phyloP scores from a whole-genome alignment of 2,888 invertebrate species.

The Homarus gammarus region DNA sequence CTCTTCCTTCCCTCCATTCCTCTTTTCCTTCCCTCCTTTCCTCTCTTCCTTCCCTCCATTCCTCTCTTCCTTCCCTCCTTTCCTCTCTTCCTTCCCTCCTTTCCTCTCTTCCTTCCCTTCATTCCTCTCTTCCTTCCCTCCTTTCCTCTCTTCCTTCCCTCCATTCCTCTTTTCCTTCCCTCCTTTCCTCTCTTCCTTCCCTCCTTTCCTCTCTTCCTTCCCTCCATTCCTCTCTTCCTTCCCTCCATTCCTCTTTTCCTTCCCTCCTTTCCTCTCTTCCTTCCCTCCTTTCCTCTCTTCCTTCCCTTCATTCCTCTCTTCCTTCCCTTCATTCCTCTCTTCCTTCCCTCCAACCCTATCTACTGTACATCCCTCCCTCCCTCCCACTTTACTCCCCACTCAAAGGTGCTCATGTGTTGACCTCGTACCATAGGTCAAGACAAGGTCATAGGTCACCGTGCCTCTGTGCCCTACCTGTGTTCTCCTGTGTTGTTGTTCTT shows the following conservation, averaged over 20 bases:
- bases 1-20: no score
- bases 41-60: neutral
- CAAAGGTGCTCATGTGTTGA: no score
- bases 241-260: neutral
- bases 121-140: no score
- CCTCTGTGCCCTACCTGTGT: neutral
- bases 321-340: neutral
- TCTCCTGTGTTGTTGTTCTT: neutral
- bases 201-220: slow-evolving; percentile 35
- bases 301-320: neutral
- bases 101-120: neutral
- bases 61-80: neutral
- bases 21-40: neutral
- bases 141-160: no score
- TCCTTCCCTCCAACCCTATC: neutral
- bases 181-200: neutral
- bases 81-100: no score
- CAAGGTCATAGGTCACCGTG: neutral
- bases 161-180: neutral
- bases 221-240: neutral
- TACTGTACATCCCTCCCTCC: neutral
- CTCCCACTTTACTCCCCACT: neutral
- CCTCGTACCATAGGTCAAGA: no score
- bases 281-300: neutral
- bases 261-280: neutral